Conservation (phyloP, 2,113 vertebrate genomes). For the Corythaixoides concolor region DNA sequence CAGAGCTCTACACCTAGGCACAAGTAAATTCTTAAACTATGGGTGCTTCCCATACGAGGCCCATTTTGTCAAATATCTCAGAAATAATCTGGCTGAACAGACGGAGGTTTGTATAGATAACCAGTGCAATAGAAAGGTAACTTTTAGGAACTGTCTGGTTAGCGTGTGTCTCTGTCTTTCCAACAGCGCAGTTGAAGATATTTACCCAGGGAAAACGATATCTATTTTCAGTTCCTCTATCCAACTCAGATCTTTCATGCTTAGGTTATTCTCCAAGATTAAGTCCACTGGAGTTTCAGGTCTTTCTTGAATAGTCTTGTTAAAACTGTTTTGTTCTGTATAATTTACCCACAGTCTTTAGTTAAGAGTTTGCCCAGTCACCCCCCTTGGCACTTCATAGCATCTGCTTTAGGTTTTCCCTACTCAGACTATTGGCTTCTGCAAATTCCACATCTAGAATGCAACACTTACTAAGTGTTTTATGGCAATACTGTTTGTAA, state of each 20-base stretch:
- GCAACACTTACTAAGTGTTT: neutral
- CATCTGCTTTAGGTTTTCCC: neutral
- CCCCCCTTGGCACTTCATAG: neutral
- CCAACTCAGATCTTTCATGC: neutral
- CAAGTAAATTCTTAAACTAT: neutral
- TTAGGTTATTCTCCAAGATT: neutral
- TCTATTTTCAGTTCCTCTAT: neutral
- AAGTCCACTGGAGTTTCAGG: neutral
- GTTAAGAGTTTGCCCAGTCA: neutral
- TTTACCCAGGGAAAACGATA: neutral
- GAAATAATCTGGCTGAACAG: neutral
- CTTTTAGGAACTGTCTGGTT: neutral
- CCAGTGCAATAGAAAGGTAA: neutral
- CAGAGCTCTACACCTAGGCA: neutral
- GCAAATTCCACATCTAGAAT: neutral
- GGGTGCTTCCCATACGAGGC: accelerated
- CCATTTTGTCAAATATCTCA: neutral
- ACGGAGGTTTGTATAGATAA: neutral
- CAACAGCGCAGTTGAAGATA: neutral
- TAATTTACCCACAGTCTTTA: neutral
- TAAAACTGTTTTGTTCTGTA: neutral
- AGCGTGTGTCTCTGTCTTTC: neutral
- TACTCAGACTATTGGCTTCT: neutral
- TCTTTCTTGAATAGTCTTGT: neutral
- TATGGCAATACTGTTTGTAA: neutral